A percentile compares a stretch with the other conserved stretches of the same genome.
Evolutionary conservation across 2,888 invertebrate species (phyloP).

Genomic region (Escarpia spicata): DNA sequence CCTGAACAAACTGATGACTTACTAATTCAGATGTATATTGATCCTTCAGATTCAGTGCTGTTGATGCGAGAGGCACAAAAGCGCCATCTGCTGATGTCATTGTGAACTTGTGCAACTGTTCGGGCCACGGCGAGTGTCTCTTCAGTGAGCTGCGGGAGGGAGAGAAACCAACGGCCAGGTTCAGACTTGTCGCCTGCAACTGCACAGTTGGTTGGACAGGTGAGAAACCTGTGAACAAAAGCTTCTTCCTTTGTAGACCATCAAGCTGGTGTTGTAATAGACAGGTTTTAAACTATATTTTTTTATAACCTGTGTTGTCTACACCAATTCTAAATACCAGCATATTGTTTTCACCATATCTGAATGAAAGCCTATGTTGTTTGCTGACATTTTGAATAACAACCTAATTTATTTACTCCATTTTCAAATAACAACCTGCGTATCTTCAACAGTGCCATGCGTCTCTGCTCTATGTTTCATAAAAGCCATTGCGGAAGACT

Average conservation of each 20-base stretch:
- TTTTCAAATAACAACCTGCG: background rate
- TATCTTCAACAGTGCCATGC: background rate
- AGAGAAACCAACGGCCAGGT: slow-evolving; percentile 13
- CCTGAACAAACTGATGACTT: background rate
- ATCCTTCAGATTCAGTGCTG: background rate
- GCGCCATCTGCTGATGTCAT: background rate
- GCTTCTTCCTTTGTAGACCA: background rate
- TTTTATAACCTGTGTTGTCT: background rate
- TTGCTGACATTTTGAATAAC: background rate
- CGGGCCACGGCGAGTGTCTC: background rate
- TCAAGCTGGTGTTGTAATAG: background rate
- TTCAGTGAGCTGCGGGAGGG: slow-evolving; percentile 1
- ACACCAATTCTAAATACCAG: background rate
- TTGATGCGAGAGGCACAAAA: background rate
- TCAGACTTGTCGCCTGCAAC: slow-evolving; percentile 5
- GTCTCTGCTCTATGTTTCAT: background rate
- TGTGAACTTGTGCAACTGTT: background rate
- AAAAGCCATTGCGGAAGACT: background rate
- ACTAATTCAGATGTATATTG: background rate
- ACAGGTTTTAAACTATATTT: background rate
- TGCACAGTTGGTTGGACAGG: slow-evolving; percentile 13
- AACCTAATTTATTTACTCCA: background rate
- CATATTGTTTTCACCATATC: background rate
- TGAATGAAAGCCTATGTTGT: background rate
- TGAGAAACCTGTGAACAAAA: background rate